Percentiles rank a stretch among this genome's conserved stretches.
Conservation (phyloP, 2,113 vertebrate species). For the Heliornis fulica region DNA sequence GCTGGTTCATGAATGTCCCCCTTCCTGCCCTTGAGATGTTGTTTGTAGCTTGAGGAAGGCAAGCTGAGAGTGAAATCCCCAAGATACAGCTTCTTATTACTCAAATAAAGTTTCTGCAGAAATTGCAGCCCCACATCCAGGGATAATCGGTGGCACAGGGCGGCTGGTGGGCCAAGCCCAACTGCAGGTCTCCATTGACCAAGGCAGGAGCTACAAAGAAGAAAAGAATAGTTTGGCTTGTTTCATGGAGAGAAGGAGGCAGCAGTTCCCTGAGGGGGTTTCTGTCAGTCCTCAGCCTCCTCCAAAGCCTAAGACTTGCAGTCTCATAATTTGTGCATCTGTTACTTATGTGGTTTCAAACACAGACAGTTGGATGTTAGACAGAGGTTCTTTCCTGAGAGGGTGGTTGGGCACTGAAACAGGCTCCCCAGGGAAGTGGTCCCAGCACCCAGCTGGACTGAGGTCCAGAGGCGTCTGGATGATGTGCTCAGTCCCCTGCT, state of each 20-base stretch:
- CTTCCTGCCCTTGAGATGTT: neutral
- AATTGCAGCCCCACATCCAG: neutral
- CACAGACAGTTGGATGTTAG: no score
- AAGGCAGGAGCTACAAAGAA: neutral
- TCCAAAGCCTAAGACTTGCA: neutral
- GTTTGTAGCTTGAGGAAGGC: neutral
- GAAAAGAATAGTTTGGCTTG: neutral
- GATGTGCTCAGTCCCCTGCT: no score
- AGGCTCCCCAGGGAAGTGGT: no score
- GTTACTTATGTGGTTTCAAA: slow-evolving; percentile 64
- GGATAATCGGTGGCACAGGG: neutral
- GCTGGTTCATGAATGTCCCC: neutral
- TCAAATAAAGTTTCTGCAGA: neutral
- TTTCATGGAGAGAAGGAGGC: neutral
- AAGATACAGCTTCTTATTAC: neutral
- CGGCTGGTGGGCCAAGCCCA: fast-evolving
- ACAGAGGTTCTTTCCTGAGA: no score
- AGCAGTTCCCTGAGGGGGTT: neutral
- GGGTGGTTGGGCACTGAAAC: no score
- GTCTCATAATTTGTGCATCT: neutral
- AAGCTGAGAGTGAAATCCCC: neutral
- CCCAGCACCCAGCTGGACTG: no score
- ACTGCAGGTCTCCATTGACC: neutral
- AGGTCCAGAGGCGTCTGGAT: no score
- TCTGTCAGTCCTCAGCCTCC: neutral